Base-by-base conservation (phyloP, 2,888 invertebrate genomes). In the Sialis lutaria region DNA sequence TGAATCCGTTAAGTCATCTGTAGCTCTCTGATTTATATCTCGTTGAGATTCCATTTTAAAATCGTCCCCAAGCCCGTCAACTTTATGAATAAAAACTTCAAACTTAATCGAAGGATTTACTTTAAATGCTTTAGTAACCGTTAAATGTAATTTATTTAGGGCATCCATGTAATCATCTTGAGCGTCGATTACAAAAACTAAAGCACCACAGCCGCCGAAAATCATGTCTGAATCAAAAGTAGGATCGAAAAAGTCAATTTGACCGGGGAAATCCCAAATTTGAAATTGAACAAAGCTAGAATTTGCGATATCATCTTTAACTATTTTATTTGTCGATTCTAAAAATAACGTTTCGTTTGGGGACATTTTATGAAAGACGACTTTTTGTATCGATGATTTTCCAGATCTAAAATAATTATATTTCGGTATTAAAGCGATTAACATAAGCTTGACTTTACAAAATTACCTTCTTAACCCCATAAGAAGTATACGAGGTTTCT, bases 281-380 rank as follows among this genome's bases (percentile, higher is more conserved):
- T 97, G 93, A 69, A 98, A 98, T 64, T 97, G 96, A 45, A 99
- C 95, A 74, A 99, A 99, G 58, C 97, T 85, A 42, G 84, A 83
- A 65, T 95, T 95, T 57, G 91, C 91, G 52, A 98, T 92, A 61
- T 96, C 95, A 69, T 98, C 96, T 68, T 95, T 96, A 4, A 93
- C 89, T 55, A 98, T 92, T 74, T 97, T 93, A 64, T 92, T 95
- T 44, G 97, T 99, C 53, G 95, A 95, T 65, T 98, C 98, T 53
- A 98, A 70, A 63, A 98, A 98, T 47, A 98, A 70, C 1, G 98
- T 99, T 69, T 99, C 98, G 69, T 97, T 98, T 2, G 98, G 98
- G 2, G 97, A 95, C 92, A 99, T 98, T 71, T 99, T 99, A 65
- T 98, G 97, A 64, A 99, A 99, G n/a, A 99, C 98, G 5, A 99